These are phyloP conservation scores for Pandemis corylana DNA, from an alignment of 2,888 invertebrate genomes.

Conservation along the genomic window DNA sequence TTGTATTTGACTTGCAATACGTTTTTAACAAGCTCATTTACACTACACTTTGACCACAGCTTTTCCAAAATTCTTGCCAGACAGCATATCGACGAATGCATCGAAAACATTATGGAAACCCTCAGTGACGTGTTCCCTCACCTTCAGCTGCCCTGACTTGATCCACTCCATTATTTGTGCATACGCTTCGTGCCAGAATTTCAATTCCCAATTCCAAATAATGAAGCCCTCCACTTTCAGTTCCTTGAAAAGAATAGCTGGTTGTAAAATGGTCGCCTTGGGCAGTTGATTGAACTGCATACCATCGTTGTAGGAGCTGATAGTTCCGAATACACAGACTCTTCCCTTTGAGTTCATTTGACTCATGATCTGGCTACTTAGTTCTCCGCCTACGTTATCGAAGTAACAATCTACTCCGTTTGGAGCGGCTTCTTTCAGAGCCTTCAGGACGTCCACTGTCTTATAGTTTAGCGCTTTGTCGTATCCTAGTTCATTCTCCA, in stretches of 20 bases:
- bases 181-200: conserved; percentile 80
- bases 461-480: conserved; percentile 91
- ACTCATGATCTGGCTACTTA: conserved; percentile 83
- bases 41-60: conserved; percentile 87
- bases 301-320: conserved; percentile 81
- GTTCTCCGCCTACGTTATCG: conserved; percentile 90
- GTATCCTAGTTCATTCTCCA: too few species aligned
- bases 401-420: conserved; percentile 90
- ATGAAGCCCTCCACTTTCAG: conserved; percentile 85
- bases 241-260: conserved; percentile 78
- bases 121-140: conserved; percentile 85
- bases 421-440: conserved; percentile 86
- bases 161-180: conserved; percentile 82
- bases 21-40: too few species aligned
- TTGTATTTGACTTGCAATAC: too few species aligned
- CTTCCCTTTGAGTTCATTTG: conserved; percentile 87
- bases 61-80: conserved; percentile 88
- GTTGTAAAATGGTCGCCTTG: conserved; percentile 76
- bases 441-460: conserved; percentile 78
- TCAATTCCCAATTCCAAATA: conserved; percentile 69
- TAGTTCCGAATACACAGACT: conserved; percentile 86
- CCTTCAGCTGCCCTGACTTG: conserved; percentile 84
- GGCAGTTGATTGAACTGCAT: conserved; percentile 45
- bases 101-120: conserved; percentile 84
- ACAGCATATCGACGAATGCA: conserved; percentile 2